Evolutionary conservation across 2,113 vertebrate species (phyloP).

Genomic region (Ibidorhyncha struthersii): DNA sequence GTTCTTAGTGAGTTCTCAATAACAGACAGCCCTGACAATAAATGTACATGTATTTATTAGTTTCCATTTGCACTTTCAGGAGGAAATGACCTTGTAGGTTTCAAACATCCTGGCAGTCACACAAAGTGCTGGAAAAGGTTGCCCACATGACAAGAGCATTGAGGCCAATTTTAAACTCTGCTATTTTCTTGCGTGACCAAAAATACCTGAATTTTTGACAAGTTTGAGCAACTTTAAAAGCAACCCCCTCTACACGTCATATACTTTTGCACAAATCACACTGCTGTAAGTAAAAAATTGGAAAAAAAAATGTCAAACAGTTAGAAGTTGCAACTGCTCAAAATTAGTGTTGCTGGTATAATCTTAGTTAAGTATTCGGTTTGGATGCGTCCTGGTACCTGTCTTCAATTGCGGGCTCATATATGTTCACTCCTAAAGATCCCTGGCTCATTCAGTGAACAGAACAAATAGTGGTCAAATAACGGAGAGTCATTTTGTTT

Average conservation of each 20-base stretch:
- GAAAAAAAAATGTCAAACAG: background rate
- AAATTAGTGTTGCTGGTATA: background rate
- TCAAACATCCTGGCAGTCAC: background rate
- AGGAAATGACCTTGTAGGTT: background rate
- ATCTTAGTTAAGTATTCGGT: background rate
- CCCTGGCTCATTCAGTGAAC: background rate
- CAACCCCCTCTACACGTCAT: background rate
- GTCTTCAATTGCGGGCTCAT: background rate
- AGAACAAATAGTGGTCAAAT: background rate
- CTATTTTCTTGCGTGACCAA: background rate
- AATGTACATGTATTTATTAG: background rate
- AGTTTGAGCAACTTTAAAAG: background rate
- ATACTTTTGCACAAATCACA: background rate
- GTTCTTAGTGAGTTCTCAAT: background rate
- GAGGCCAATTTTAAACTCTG: background rate
- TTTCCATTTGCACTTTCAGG: background rate
- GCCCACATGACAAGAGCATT: background rate
- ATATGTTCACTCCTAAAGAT: background rate
- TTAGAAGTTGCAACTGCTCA: background rate
- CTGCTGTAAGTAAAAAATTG: background rate
- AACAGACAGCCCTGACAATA: slow-evolving; percentile 20
- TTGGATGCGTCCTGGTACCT: background rate
- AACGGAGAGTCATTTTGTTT: background rate
- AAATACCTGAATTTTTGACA: background rate
- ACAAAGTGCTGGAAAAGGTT: background rate